Evolutionary conservation across 2,888 invertebrate species (phyloP).

Genomic region (Pardosa pseudoannulata): DNA sequence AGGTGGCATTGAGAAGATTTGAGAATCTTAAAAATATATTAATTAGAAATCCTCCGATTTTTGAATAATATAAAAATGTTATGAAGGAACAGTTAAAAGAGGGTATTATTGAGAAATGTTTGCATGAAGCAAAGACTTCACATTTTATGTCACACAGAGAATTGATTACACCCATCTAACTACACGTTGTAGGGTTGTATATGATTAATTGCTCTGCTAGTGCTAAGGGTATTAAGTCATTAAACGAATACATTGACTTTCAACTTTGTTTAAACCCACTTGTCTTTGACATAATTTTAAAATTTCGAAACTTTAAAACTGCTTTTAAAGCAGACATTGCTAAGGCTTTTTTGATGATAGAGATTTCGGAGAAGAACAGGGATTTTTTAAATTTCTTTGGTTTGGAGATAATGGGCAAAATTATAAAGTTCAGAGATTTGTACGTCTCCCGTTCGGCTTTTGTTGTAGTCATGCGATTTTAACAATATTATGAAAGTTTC

Average conservation of each 20-base stretch:
- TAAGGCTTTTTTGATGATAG: conserved; percentile 18
- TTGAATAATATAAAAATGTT: too few species aligned
- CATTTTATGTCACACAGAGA: background rate
- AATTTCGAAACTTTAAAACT: background rate
- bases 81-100: too few species aligned
- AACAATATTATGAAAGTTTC: background rate
- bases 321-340: background rate
- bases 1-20: too few species aligned
- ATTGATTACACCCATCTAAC: background rate
- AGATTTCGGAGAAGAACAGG: background rate
- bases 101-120: too few species aligned
- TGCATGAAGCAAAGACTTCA: too few species aligned
- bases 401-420: background rate
- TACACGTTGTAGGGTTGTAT: background rate
- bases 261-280: background rate
- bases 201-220: background rate
- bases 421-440: background rate
- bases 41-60: too few species aligned
- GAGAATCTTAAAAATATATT: too few species aligned
- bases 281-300: background rate
- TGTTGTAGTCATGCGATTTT: background rate
- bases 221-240: too few species aligned
- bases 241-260: background rate
- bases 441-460: background rate
- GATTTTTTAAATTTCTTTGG: too few species aligned